Base-by-base conservation (phyloP, 2,888 invertebrate genomes). In the Caenorhabditis angaria region DNA sequence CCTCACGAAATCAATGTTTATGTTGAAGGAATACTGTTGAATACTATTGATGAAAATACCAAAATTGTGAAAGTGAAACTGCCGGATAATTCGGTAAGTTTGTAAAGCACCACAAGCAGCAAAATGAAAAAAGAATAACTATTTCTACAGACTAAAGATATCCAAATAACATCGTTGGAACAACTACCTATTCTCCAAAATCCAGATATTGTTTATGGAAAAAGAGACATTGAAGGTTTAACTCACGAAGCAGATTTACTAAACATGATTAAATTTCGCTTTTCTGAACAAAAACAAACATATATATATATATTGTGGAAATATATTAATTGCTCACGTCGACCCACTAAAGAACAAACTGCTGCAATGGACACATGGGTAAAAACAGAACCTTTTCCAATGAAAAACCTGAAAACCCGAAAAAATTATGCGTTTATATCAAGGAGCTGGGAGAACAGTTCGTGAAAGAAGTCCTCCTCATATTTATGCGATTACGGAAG, bases 291-390 rank as follows among this genome's bases (percentile, higher is more conserved):
- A 69, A 94, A 93, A 89, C 92, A 93, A 82, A n/a, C n/a, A n/a
- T n/a, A 97, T 99, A 87, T 99, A 99, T 89, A 99, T 97, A 0
- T 99, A 97, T 88, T 99, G 97, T 88, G 97, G 91, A 18, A 99
- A 99, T 86, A 96, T 99, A 0, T 90, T 99, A 75, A 97, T 99
- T 50, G 97, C 97, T n/a, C n/a, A n/a, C n/a, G n/a, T n/a, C n/a
- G n/a, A n/a, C n/a, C n/a, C n/a, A n/a, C n/a, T n/a, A n/a, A n/a
- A n/a, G n/a, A n/a, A n/a, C n/a, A n/a, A n/a, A n/a, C n/a, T n/a
- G n/a, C n/a, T n/a, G n/a, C n/a, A n/a, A n/a, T n/a, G n/a, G n/a
- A n/a, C n/a, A n/a, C n/a, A n/a, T n/a, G n/a, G n/a, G n/a, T n/a
- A n/a, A n/a, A n/a, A 50, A 95, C 99, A 87, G 99, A 99, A 89